Percentiles rank a stretch among this genome's conserved stretches.
Evolutionary conservation across 2,888 invertebrate genomes (phyloP).

Genomic region (Protonemura montana): DNA sequence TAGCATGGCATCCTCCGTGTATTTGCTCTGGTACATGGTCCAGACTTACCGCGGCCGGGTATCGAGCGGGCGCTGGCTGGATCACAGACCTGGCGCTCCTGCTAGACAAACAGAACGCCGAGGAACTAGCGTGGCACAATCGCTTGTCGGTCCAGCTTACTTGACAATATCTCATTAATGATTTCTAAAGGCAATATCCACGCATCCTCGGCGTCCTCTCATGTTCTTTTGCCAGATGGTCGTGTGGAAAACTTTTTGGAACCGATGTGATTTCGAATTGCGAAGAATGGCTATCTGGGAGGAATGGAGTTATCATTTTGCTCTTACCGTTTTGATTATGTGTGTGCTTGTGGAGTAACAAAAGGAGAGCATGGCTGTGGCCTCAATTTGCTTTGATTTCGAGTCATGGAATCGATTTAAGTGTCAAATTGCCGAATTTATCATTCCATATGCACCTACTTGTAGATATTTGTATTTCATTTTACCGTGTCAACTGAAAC

Average conservation of each 20-base stretch:
- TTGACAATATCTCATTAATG: slow-evolving; percentile 12
- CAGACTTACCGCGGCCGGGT: neutral
- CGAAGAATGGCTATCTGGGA: neutral
- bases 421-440: neutral
- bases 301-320: neutral
- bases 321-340: neutral
- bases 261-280: neutral
- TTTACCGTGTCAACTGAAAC: neutral
- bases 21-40: neutral
- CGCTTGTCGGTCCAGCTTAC: neutral
- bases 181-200: slow-evolving; percentile 12
- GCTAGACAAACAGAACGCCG: neutral
- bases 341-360: neutral
- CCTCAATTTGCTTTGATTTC: neutral
- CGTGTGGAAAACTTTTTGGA: neutral
- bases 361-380: neutral
- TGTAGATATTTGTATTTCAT: neutral
- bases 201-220: neutral
- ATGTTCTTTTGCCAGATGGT: neutral
- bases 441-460: neutral
- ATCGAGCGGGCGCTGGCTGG: neutral
- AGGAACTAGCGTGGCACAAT: neutral
- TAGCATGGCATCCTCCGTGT: neutral
- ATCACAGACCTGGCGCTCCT: neutral
- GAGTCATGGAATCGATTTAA: neutral